Conservation (phyloP, 1,140 invertebrate species). For the Hylaeus volcanicus region DNA sequence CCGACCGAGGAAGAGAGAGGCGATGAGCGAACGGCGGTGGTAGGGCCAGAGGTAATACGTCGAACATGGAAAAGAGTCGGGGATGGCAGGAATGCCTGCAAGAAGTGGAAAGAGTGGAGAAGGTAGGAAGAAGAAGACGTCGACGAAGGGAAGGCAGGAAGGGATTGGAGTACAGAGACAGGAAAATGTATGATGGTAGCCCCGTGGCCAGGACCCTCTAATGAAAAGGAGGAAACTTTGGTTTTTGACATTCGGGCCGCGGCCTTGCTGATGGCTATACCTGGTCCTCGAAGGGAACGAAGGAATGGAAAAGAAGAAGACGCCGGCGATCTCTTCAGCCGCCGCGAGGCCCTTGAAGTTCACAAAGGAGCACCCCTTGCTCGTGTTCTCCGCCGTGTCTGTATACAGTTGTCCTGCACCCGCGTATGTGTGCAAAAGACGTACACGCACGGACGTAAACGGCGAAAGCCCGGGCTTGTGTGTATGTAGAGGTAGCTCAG, state of each 20-base stretch:
- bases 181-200: slow-evolving; percentile 62
- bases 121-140: slow-evolving; percentile 34
- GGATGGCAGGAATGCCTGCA: slow-evolving; percentile 14
- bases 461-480: not conserved
- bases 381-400: slow-evolving; percentile 9
- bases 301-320: slow-evolving; percentile 43
- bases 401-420: slow-evolving; percentile 22
- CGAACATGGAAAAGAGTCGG: slow-evolving; percentile 49
- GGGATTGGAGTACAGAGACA: slow-evolving; percentile 63
- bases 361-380: slow-evolving; percentile 52
- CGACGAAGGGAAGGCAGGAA: slow-evolving; percentile 41
- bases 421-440: not conserved
- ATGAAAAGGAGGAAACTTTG: slow-evolving; percentile 75
- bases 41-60: slow-evolving; percentile 59
- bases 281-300: slow-evolving; percentile 55
- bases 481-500: slow-evolving; percentile 13
- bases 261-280: slow-evolving; percentile 54
- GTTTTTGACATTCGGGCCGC: slow-evolving; percentile 70
- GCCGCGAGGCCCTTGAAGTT: slow-evolving; percentile 60
- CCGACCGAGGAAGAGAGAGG: slow-evolving; percentile 32
- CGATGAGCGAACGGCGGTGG: slow-evolving; percentile 30
- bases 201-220: slow-evolving; percentile 60
- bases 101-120: not conserved
- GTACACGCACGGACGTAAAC: slow-evolving; percentile 15
- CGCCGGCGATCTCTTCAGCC: slow-evolving; percentile 40